These are phyloP conservation scores for Sericinus montela DNA, from an alignment of 2,888 invertebrate genomes.

Conservation along the genomic window DNA sequence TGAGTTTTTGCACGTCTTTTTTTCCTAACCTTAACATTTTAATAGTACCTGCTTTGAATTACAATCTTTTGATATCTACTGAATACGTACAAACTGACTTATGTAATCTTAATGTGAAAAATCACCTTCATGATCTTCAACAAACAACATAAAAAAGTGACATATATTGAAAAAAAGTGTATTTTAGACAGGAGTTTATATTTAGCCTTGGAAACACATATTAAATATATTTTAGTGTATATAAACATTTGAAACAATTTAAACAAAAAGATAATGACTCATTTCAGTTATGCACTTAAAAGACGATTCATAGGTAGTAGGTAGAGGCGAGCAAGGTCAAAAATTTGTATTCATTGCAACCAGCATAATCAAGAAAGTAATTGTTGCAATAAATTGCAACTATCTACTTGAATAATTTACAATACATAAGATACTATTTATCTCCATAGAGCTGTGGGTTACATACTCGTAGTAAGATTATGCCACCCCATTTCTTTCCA, in stretches of 20 bases:
- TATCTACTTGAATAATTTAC: no score
- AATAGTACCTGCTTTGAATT: conserved; percentile 12
- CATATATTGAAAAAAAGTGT: not conserved
- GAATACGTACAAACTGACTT: not conserved
- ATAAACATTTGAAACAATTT: conserved; percentile 3
- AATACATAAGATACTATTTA: no score
- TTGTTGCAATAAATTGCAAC: not conserved
- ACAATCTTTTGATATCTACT: not conserved
- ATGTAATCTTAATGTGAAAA: conserved; percentile 13
- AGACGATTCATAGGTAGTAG: conserved; percentile 3
- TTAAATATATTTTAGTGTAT: no score
- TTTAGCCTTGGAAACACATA: not conserved
- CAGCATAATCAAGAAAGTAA: not conserved
- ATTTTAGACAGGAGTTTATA: no score
- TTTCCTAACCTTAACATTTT: conserved; percentile 22
- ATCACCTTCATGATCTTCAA: conserved; percentile 14
- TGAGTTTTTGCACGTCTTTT: conserved; percentile 19
- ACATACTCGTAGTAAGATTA: no score
- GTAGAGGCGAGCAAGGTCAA: not conserved
- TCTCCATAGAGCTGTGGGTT: no score
- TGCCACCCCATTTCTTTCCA: no score
- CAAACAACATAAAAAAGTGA: conserved; percentile 10
- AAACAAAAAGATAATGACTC: conserved; percentile 6
- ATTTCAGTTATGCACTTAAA: not conserved
- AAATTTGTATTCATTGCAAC: not conserved